Percentiles rank a stretch among this genome's conserved stretches.
Evolutionary conservation across 2,797 vertebrate genomes (phyloP).

Genomic region (Podargus strigoides): DNA sequence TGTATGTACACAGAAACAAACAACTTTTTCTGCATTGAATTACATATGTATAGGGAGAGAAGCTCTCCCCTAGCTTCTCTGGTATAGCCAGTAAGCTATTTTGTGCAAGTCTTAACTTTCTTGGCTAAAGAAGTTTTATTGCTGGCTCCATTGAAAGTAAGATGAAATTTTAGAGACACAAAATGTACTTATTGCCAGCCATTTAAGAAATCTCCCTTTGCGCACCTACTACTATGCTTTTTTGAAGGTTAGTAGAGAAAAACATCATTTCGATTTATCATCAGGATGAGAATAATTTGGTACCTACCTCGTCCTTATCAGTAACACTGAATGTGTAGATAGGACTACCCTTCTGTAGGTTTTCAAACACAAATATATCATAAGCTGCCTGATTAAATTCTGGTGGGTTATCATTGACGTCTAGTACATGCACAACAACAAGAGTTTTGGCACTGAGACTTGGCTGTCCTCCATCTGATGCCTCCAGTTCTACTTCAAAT

Average conservation of each 20-base stretch:
- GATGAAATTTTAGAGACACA: background rate
- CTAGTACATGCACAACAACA: slow-evolving; percentile 69
- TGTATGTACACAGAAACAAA: background rate
- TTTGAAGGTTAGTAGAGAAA: background rate
- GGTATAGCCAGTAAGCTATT: background rate
- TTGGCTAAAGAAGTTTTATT: background rate
- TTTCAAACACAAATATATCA: slow-evolving; percentile 68
- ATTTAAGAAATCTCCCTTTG: background rate
- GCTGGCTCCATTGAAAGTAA: background rate
- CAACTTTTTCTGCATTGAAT: background rate
- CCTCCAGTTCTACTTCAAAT: slow-evolving; percentile 72
- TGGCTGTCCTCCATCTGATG: slow-evolving; percentile 72
- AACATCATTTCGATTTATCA: background rate
- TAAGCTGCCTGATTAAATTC: slow-evolving; percentile 70
- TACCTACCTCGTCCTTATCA: slow-evolving; percentile 76
- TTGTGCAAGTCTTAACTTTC: background rate
- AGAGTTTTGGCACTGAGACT: background rate
- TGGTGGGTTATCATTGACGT: slow-evolving; percentile 78
- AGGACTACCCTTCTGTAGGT: slow-evolving; percentile 66
- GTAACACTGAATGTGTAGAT: slow-evolving; percentile 70
- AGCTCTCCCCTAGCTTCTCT: background rate
- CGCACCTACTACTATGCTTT: background rate
- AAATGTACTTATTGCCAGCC: background rate
- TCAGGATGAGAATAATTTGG: background rate
- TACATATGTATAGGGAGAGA: background rate